phyloP scores from a whole-genome alignment of 2,888 invertebrate species.

The Drosophila prostipennis region DNA sequence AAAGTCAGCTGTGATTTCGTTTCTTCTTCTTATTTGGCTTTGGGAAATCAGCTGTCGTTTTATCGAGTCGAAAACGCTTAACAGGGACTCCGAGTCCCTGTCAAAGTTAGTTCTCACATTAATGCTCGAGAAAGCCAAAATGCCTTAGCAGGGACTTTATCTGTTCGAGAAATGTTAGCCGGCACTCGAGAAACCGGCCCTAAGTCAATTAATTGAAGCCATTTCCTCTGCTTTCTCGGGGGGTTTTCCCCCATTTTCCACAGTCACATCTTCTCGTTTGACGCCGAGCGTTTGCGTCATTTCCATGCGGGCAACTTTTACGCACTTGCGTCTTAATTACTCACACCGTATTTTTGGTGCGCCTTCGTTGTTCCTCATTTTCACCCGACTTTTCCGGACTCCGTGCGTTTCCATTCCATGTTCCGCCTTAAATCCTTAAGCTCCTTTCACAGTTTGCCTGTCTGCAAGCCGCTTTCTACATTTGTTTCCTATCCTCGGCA shows the following conservation, averaged over 20 bases:
- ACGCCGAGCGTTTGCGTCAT: conserved; percentile 52
- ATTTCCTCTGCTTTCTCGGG: conserved; percentile 33
- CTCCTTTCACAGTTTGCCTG: conserved; percentile 50
- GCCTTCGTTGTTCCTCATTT: conserved; percentile 2
- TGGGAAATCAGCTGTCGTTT: no score
- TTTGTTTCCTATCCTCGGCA: neutral
- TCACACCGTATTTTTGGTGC: conserved; percentile 44
- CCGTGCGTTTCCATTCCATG: conserved; percentile 30
- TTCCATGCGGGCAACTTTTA: conserved; percentile 54
- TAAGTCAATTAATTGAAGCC: conserved; percentile 67
- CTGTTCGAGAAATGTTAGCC: no score
- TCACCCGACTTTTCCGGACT: neutral
- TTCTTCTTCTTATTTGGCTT: no score
- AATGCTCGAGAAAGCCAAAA: no score
- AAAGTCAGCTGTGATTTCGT: no score
- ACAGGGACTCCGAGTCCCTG: no score
- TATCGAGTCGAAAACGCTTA: no score
- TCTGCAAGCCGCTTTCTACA: conserved; percentile 9
- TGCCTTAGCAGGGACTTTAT: no score
- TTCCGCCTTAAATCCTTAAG: conserved; percentile 64
- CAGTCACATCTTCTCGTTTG: conserved; percentile 1
- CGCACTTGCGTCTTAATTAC: conserved; percentile 68
- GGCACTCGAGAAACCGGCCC: no score
- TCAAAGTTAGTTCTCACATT: no score
- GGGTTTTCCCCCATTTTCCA: neutral